These are phyloP conservation scores for Harpagifer antarcticus DNA, from an alignment of 2,797 vertebrate genomes.

Conservation along the genomic window DNA sequence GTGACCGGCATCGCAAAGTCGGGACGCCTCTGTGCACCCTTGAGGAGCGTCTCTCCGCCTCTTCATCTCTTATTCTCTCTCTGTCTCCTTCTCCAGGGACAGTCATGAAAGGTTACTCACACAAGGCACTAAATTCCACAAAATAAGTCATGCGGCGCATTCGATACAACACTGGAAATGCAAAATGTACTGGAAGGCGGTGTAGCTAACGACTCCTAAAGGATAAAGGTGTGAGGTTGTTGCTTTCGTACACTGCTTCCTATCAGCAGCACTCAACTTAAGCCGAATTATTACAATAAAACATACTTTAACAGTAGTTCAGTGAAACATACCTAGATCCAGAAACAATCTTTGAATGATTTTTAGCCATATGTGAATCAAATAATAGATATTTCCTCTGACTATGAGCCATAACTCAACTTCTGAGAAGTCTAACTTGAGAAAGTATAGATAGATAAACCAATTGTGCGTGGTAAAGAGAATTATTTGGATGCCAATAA, in stretches of 20 bases:
- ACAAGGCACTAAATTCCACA: constrained; percentile 45
- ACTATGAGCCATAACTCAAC: too few relatives aligned
- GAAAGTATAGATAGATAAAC: too few relatives aligned
- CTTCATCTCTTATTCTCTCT: constrained; percentile 25
- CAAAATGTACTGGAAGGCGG: background rate
- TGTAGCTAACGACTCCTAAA: background rate
- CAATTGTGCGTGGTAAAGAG: too few relatives aligned
- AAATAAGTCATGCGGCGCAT: constrained; percentile 41
- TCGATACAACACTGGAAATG: constrained; percentile 8
- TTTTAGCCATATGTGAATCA: background rate
- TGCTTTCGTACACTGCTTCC: background rate
- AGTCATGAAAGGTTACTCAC: constrained; percentile 68
- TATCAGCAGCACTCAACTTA: background rate
- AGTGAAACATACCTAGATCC: too few relatives aligned
- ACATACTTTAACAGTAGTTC: background rate
- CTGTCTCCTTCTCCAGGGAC: constrained; percentile 28
- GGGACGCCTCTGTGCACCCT: constrained; percentile 45
- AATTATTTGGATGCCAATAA: too few relatives aligned
- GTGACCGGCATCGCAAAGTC: constrained; percentile 72
- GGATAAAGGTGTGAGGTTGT: background rate
- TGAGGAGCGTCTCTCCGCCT: constrained; percentile 32
- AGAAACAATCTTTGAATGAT: too few relatives aligned
- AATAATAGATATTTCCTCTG: too few relatives aligned
- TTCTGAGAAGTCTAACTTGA: too few relatives aligned
- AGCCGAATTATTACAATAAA: too few relatives aligned